A percentile compares a stretch with the other conserved stretches of the same genome.
Evolutionary conservation across 2,797 vertebrate species (phyloP).

Genomic region (Limnodromus scolopaceus): DNA sequence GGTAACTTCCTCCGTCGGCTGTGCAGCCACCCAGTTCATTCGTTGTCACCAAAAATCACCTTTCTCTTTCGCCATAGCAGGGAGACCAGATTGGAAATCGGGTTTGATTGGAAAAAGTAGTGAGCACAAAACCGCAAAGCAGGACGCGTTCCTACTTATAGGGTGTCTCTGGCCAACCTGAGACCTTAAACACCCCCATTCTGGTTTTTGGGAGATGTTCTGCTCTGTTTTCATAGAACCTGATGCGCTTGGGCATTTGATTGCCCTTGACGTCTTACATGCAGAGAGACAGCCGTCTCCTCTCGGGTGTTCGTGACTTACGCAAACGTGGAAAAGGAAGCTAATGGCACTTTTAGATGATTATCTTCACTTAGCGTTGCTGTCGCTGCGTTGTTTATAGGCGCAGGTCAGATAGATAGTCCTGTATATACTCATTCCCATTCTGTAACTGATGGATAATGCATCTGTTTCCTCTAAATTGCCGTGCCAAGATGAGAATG

Average conservation of each 20-base stretch:
- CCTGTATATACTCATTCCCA: neutral
- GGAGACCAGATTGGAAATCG: neutral
- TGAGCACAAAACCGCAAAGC: neutral
- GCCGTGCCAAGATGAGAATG: neutral
- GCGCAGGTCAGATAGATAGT: neutral
- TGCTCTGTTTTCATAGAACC: neutral
- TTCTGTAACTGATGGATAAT: constrained; percentile 1
- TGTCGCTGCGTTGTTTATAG: neutral
- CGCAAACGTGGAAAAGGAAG: neutral
- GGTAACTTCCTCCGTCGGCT: neutral
- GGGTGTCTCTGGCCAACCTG: neutral
- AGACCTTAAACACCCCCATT: neutral
- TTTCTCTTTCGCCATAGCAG: neutral
- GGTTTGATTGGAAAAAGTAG: neutral
- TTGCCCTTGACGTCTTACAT: neutral
- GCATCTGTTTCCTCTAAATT: neutral
- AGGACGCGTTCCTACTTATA: accelerated
- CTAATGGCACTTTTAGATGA: neutral
- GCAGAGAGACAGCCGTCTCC: neutral
- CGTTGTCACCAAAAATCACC: neutral
- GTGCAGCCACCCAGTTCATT: neutral
- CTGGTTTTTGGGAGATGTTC: neutral
- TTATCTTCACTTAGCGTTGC: neutral
- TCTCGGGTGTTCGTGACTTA: neutral
- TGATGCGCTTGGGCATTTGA: neutral